A percentile compares a stretch with the other conserved stretches of the same genome.
These are phyloP conservation scores for Eurytoma adleriae DNA, from an alignment of 2,888 invertebrate genomes.

Conservation along the genomic window DNA sequence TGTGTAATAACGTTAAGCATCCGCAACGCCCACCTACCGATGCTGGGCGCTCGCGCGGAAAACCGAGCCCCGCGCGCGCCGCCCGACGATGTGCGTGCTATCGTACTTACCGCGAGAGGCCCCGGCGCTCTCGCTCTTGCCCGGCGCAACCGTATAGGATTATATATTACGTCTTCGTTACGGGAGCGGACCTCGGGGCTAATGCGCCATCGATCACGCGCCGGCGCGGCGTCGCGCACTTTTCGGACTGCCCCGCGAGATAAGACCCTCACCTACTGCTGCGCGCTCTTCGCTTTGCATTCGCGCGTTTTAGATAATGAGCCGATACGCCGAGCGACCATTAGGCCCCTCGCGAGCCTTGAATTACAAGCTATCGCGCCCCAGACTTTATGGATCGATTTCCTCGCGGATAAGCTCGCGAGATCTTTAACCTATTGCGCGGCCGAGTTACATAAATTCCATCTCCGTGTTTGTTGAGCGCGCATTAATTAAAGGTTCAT, in stretches of 20 bases:
- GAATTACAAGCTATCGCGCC: constrained; percentile 13
- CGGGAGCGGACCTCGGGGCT: constrained; percentile 55
- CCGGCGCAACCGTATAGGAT: constrained; percentile 55
- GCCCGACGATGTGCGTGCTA: neutral
- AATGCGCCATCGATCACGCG: constrained; percentile 62
- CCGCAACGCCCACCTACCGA: constrained; percentile 64
- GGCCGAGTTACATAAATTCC: constrained; percentile 7
- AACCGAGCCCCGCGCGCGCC: constrained; percentile 22
- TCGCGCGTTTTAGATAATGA: constrained; percentile 38
- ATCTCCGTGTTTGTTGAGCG: constrained; percentile 7
- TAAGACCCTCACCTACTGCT: too few species aligned
- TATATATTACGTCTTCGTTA: constrained; percentile 63
- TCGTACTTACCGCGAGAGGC: neutral
- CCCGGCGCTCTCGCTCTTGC: too few species aligned
- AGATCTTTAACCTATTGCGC: neutral
- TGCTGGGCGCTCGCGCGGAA: constrained; percentile 27
- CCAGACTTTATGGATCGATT: constrained; percentile 27
- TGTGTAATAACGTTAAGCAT: constrained; percentile 65
- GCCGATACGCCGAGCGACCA: constrained; percentile 15
- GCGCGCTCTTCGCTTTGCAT: neutral
- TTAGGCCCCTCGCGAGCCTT: constrained; percentile 11
- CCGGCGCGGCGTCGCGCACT: neutral
- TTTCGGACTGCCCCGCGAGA: neutral
- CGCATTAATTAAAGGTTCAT: neutral
- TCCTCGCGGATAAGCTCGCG: constrained; percentile 1